phyloP scores from a whole-genome alignment of 2,797 vertebrate species.

The Melanotaenia parkinsoni region DNA sequence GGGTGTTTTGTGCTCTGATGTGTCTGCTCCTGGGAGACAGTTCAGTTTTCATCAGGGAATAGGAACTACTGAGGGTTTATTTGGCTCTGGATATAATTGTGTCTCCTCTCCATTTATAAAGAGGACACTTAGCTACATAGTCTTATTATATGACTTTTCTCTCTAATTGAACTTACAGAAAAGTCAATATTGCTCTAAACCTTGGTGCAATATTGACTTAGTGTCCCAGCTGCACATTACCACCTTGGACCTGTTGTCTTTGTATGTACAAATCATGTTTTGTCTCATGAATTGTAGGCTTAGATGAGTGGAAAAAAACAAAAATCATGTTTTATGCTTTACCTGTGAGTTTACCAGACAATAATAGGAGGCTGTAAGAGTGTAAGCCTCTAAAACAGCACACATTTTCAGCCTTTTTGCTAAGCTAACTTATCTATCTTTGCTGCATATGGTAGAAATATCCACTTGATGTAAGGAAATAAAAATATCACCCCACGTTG shows the following conservation, averaged over 20 bases:
- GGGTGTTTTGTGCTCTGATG: constrained; percentile 44
- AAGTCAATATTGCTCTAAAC: constrained; percentile 72
- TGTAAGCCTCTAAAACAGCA: background rate
- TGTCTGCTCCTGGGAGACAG: constrained; percentile 48
- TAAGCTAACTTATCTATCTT: background rate
- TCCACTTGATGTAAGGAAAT: background rate
- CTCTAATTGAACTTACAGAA: constrained; percentile 62
- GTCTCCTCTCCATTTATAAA: constrained; percentile 46
- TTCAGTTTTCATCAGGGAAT: constrained; percentile 52
- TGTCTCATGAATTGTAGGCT: constrained; percentile 21
- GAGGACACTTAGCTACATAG: constrained; percentile 58
- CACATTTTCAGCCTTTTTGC: background rate
- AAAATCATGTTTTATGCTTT: background rate
- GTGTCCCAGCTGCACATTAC: constrained; percentile 58
- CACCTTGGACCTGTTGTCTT: constrained; percentile 47
- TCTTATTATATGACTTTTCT: constrained; percentile 52
- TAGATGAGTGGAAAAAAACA: constrained; percentile 6
- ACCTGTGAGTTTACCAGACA: constrained; percentile 4
- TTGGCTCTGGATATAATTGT: constrained; percentile 52
- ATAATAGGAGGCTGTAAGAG: constrained; percentile 8
- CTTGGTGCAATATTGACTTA: constrained; percentile 67
- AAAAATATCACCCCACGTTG: background rate
- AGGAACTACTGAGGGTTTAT: constrained; percentile 35
- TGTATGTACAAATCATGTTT: constrained; percentile 7
- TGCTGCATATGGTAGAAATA: background rate